Percentiles rank a stretch among this genome's conserved stretches.
phyloP scores from a whole-genome alignment of 2,113 vertebrate genomes.

The Bostrychus sinensis region DNA sequence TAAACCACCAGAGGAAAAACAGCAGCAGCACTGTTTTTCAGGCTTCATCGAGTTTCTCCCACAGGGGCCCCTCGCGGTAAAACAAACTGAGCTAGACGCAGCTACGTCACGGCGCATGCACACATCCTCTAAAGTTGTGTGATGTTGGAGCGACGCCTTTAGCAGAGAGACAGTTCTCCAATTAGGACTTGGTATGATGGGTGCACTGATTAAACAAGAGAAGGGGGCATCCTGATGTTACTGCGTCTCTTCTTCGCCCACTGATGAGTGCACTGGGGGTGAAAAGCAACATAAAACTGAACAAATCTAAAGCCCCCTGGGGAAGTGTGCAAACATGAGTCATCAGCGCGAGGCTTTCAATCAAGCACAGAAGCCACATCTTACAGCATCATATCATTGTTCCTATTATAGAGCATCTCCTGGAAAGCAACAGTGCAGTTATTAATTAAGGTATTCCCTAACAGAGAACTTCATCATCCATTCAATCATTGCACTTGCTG shows the following conservation, averaged over 20 bases:
- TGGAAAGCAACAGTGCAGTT: not conserved
- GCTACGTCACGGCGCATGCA: slow-evolving; percentile 24
- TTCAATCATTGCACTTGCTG: not conserved
- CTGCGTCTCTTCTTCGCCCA: slow-evolving; percentile 20
- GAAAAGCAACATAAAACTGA: slow-evolving; percentile 32
- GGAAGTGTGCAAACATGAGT: slow-evolving; percentile 56
- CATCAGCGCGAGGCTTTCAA: slow-evolving; percentile 36
- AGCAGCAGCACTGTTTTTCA: not conserved
- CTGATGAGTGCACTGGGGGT: slow-evolving; percentile 26
- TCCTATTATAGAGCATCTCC: not conserved
- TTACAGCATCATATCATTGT: slow-evolving; percentile 18
- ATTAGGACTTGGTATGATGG: slow-evolving; percentile 49
- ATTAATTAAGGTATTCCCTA: not conserved
- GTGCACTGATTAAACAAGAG: slow-evolving; percentile 44
- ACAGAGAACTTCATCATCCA: no score
- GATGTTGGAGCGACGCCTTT: slow-evolving; percentile 28
- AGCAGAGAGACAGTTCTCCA: slow-evolving; percentile 56
- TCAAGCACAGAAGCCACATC: slow-evolving; percentile 19
- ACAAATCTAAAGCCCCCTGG: slow-evolving; percentile 32
- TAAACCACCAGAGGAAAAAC: not conserved
- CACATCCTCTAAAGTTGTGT: slow-evolving; percentile 40
- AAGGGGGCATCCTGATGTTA: slow-evolving; percentile 35
- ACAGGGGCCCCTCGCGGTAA: slow-evolving; percentile 11
- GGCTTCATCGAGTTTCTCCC: slow-evolving; percentile 3
- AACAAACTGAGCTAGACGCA: slow-evolving; percentile 28